Percentiles rank a stretch among this genome's conserved stretches.
phyloP scores from a whole-genome alignment of 2,113 vertebrate genomes.

The Onychorhynchus coronatus region DNA sequence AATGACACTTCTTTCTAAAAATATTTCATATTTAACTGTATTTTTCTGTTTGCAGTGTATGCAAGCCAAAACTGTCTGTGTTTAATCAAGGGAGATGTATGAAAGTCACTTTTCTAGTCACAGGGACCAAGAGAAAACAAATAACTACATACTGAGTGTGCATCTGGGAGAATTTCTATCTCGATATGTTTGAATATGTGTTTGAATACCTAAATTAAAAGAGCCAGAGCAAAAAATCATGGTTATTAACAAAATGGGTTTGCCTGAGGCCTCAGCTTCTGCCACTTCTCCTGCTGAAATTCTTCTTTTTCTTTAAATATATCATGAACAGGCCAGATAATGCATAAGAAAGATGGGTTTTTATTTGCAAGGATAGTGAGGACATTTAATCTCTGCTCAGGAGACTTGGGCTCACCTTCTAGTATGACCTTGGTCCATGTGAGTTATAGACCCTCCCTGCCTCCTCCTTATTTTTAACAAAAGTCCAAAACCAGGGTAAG shows the following conservation, averaged over 20 bases:
- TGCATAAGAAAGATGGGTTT: neutral
- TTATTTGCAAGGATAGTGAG: neutral
- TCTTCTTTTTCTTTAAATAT: neutral
- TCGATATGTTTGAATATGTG: neutral
- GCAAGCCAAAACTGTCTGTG: neutral
- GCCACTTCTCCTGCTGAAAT: neutral
- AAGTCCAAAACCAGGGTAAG: neutral
- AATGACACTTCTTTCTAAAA: neutral
- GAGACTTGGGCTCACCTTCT: neutral
- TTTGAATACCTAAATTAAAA: neutral
- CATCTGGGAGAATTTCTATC: neutral
- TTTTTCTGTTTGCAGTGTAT: neutral
- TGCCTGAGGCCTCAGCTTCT: neutral
- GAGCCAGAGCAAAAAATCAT: neutral
- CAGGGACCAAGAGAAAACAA: neutral
- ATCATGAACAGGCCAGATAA: neutral
- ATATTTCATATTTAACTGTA: neutral
- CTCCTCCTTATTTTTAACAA: neutral
- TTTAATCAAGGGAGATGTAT: neutral
- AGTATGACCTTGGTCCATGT: neutral
- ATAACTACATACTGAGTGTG: neutral
- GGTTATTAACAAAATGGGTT: neutral
- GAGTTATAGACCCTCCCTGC: neutral
- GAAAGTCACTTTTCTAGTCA: neutral
- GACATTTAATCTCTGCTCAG: neutral